A percentile compares a stretch with the other conserved stretches of the same genome.
Evolutionary conservation across 2,888 invertebrate genomes (phyloP).

Genomic region (Podabrus alpinus): DNA sequence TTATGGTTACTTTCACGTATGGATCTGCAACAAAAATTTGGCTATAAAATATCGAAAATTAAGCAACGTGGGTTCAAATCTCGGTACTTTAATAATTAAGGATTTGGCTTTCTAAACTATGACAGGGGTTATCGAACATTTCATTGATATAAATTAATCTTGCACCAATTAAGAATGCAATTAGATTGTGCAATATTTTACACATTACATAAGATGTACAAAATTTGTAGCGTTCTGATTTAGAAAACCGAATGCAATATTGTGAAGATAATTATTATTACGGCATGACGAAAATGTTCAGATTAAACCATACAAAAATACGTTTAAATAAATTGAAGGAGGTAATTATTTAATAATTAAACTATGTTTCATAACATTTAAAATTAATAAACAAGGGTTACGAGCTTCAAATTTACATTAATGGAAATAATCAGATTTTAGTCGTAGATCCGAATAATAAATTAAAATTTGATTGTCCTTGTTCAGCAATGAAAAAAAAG

Average conservation of each 20-base stretch:
- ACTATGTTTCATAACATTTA: background rate
- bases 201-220: background rate
- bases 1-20: slow-evolving; percentile 58
- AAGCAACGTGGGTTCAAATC: too few relatives aligned
- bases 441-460: background rate
- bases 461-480: background rate
- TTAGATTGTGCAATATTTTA: background rate
- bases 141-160: background rate
- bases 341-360: background rate
- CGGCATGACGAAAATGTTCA: too few relatives aligned
- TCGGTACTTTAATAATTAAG: background rate
- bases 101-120: background rate
- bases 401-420: too few relatives aligned
- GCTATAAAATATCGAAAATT: too few relatives aligned
- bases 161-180: background rate
- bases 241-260: too few relatives aligned
- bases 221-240: background rate
- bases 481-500: background rate
- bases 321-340: too few relatives aligned
- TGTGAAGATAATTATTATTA: too few relatives aligned
- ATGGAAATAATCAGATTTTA: background rate
- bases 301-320: too few relatives aligned
- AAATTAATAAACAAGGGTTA: background rate
- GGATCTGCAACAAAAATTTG: slow-evolving; percentile 49
- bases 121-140: background rate